Percentiles rank a stretch among this genome's conserved stretches.
These are phyloP conservation scores for Callorhinus ursinus DNA, from an alignment of 2,113 vertebrate species.

Conservation along the genomic window DNA sequence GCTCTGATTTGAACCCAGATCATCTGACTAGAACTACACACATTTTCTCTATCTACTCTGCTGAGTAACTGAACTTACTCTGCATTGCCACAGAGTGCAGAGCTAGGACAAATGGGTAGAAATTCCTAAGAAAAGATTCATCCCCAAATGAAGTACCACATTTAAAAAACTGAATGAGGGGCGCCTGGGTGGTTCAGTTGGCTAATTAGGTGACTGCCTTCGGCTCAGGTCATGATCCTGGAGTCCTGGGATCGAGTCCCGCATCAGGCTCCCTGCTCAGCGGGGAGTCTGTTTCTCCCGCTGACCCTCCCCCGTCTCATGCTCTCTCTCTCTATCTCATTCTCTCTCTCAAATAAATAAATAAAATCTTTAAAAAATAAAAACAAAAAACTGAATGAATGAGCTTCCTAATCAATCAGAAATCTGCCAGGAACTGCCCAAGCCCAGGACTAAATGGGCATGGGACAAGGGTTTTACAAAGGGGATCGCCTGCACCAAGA, in stretches of 20 bases:
- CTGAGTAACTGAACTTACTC: background rate
- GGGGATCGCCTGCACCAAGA: accelerated
- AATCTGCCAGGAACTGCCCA: background rate
- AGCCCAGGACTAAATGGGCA: background rate
- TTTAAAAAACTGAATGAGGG: background rate
- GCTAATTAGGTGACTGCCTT: too few species aligned
- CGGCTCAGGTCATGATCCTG: too few species aligned
- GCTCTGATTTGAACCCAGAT: background rate
- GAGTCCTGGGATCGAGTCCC: too few species aligned
- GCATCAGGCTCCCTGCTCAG: too few species aligned
- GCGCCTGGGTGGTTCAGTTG: too few species aligned
- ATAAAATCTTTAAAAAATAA: too few species aligned
- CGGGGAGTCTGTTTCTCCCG: too few species aligned
- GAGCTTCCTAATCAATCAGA: background rate
- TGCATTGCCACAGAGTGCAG: background rate
- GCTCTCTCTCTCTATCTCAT: too few species aligned
- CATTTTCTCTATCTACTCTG: background rate
- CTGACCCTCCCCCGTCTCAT: too few species aligned
- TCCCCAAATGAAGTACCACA: background rate
- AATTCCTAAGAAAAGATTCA: background rate
- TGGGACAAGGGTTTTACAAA: background rate
- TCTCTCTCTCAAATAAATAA: too few species aligned
- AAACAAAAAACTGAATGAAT: background rate
- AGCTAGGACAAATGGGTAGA: background rate
- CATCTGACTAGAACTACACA: background rate